A percentile compares a stretch with the other conserved stretches of the same genome.
Conservation (phyloP, 2,113 vertebrate genomes). For the Lanius collurio region DNA sequence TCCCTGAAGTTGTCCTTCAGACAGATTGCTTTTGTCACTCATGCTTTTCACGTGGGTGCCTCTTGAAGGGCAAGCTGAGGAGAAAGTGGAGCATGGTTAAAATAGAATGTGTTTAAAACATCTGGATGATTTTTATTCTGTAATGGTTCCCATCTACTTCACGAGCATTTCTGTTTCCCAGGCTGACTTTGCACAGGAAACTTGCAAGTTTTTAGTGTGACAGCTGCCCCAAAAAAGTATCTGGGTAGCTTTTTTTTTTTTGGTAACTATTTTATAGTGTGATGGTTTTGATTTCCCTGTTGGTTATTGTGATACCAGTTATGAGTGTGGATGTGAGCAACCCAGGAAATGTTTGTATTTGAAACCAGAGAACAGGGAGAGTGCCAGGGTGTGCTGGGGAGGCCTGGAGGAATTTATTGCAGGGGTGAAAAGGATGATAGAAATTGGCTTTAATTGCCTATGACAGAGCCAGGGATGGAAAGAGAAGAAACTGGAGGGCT, state of each 20-base stretch:
- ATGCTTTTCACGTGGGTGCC: not conserved
- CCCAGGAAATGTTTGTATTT: not conserved
- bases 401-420: not conserved
- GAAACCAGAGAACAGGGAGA: not conserved
- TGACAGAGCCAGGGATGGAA: not conserved
- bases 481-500: not conserved
- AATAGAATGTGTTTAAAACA: not conserved
- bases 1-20: not conserved
- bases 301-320: not conserved
- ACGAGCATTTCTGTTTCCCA: fast-evolving
- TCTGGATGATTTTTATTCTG: not conserved
- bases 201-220: not conserved
- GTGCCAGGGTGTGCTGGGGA: not conserved
- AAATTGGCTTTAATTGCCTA: not conserved
- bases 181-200: not conserved
- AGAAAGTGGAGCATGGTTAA: not conserved
- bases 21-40: not conserved
- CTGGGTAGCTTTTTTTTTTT: not conserved
- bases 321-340: not conserved
- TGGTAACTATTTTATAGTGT: not conserved
- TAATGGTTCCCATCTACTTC: not conserved
- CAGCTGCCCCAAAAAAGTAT: not conserved
- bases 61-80: not conserved
- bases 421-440: not conserved
- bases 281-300: not conserved